These are phyloP conservation scores for Todus mexicanus DNA, from an alignment of 2,797 vertebrate genomes.

Conservation along the genomic window DNA sequence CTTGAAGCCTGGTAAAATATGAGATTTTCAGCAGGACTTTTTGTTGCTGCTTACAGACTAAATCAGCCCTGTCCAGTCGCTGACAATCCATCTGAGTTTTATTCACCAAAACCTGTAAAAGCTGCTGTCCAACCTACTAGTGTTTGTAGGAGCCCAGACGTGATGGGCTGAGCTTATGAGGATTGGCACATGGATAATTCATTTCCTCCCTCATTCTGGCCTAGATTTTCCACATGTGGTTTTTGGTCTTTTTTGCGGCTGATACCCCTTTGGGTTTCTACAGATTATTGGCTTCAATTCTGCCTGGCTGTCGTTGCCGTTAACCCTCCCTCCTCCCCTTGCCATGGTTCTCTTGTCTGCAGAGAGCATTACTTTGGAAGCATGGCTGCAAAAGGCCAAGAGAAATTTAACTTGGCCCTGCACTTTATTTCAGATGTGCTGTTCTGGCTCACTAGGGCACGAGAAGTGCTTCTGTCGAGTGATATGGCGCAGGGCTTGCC, in stretches of 20 bases:
- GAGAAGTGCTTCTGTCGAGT: not conserved
- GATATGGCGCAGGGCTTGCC: not conserved
- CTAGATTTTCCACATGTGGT: not conserved
- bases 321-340: not conserved
- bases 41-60: not conserved
- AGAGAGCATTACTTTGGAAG: not conserved
- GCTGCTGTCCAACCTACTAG: not conserved
- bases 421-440: not conserved
- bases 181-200: not conserved
- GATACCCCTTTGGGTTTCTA: not conserved
- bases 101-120: not conserved
- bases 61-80: not conserved
- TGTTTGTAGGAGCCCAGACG: not conserved
- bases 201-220: not conserved
- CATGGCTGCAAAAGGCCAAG: not conserved
- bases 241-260: not conserved
- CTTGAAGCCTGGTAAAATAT: not conserved
- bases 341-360: not conserved
- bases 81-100: not conserved
- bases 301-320: not conserved
- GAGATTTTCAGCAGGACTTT: not conserved
- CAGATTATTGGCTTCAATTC: not conserved
- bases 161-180: not conserved
- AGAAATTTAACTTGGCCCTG: not conserved
- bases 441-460: not conserved